phyloP scores from a whole-genome alignment of 2,797 vertebrate genomes.

The Tolypeutes matacus region DNA sequence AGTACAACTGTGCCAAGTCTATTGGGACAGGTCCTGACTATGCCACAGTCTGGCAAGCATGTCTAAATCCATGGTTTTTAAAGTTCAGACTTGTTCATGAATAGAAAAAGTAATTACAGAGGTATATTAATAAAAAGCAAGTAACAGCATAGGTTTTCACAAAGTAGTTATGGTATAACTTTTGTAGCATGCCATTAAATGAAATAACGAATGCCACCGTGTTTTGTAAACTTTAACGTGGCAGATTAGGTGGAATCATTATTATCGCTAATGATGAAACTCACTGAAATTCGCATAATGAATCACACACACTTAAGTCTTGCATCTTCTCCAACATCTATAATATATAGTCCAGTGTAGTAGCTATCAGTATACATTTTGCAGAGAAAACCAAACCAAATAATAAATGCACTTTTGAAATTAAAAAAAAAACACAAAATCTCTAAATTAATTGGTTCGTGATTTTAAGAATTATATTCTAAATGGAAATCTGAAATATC shows the following conservation, averaged over 20 bases:
- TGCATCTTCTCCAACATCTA: neutral
- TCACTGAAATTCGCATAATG: neutral
- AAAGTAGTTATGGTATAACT: neutral
- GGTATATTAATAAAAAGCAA: constrained; percentile 41
- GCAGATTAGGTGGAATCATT: neutral
- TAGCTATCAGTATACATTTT: neutral
- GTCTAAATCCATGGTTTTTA: neutral
- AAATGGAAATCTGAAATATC: constrained; percentile 46
- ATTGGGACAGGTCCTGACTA: neutral
- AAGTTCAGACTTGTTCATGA: neutral
- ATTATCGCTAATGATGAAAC: constrained; percentile 33
- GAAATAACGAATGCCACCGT: neutral
- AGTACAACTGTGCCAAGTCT: neutral
- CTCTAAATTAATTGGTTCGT: neutral
- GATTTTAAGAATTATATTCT: constrained; percentile 42
- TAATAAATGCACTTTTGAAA: neutral
- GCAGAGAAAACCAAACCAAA: neutral
- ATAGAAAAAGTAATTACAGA: neutral
- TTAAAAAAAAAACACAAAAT: constrained; percentile 26
- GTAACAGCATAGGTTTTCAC: neutral
- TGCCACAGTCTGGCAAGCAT: neutral
- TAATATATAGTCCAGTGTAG: neutral
- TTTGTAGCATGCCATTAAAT: neutral
- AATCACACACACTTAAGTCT: neutral
- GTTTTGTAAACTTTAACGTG: neutral